Base-by-base conservation (phyloP, 1,140 invertebrate species). In the Drosophila ananassae region DNA sequence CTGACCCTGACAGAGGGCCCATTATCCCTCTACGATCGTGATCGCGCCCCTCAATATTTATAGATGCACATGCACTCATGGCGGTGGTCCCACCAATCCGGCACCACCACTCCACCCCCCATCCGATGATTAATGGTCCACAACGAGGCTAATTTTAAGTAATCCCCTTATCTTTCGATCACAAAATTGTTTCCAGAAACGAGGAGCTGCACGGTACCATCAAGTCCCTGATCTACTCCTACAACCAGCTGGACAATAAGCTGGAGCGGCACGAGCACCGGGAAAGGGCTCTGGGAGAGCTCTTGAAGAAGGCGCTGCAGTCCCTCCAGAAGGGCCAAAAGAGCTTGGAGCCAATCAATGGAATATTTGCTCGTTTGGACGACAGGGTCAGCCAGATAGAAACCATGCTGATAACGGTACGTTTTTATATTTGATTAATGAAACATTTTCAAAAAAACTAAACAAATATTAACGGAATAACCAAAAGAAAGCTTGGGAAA, bases 121-220 rank as follows among this genome's bases (percentile, higher is more conserved):
- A 17, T 53, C 28, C 8, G 51, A 79, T 79, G 73, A 76, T 76
- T 76, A 76, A 76, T 76, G 73, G 59, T 9, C 62, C 32, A 28
- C 22, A 41, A 52, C 50, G 51, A 39, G 30, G 62, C 69, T 79
- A 68, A 73, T 68, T 68, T 78, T 21, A 76, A 75, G 62, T n/a
- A 34, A 47, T 22, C 37, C 34, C 34, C 37, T 9, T 56, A 17
- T 73, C 17, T 46, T 28, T 34, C 44, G 5, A 12, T 24, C 41
- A 5, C 41, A 3, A 22, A 22, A 22, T 62, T 53, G 63, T 73
- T 92, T 93, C 41, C 85, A 97, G 96, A 13, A 95, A 96, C 90
- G 95, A 96, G 92, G 96, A 97, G 66, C 96, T 97, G 54, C 94
- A 95, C 72, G 95, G 96, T 84, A 96, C 96, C 1, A 95, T 97